These are phyloP conservation scores for Taenaris catops DNA, from an alignment of 2,888 invertebrate species.

Conservation along the genomic window DNA sequence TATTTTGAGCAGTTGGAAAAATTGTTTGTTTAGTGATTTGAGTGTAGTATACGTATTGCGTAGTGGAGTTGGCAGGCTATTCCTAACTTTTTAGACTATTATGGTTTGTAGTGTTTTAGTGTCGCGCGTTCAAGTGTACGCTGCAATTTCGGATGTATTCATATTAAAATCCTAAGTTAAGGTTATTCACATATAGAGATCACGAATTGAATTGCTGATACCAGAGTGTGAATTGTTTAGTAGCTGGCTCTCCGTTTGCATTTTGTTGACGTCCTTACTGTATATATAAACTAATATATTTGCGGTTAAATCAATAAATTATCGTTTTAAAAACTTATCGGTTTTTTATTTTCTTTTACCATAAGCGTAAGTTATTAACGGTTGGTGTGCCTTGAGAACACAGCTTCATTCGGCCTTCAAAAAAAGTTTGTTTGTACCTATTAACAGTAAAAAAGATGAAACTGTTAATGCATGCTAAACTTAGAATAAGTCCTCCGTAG, in stretches of 20 bases:
- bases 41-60: conserved; percentile 54
- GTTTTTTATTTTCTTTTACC: conserved; percentile 18
- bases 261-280: conserved; percentile 73
- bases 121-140: conserved; percentile 10
- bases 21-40: conserved; percentile 52
- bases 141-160: conserved; percentile 19
- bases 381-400: too few relatives aligned
- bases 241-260: conserved; percentile 63
- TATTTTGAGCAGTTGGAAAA: conserved; percentile 62
- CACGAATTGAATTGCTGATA: conserved; percentile 33
- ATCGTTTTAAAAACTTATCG: conserved; percentile 66
- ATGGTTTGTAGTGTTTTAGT: conserved; percentile 27
- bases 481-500: too few relatives aligned
- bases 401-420: too few relatives aligned
- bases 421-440: too few relatives aligned
- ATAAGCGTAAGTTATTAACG: too few relatives aligned
- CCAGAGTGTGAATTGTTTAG: conserved; percentile 33
- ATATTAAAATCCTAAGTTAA: conserved; percentile 24
- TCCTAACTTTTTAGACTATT: conserved; percentile 27
- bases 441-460: too few relatives aligned
- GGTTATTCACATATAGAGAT: conserved; percentile 25
- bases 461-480: too few relatives aligned
- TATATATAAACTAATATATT: conserved; percentile 78
- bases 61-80: conserved; percentile 49
- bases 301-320: conserved; percentile 76